Conservation (phyloP, 2,797 vertebrate genomes). For the Vipera latastei region DNA sequence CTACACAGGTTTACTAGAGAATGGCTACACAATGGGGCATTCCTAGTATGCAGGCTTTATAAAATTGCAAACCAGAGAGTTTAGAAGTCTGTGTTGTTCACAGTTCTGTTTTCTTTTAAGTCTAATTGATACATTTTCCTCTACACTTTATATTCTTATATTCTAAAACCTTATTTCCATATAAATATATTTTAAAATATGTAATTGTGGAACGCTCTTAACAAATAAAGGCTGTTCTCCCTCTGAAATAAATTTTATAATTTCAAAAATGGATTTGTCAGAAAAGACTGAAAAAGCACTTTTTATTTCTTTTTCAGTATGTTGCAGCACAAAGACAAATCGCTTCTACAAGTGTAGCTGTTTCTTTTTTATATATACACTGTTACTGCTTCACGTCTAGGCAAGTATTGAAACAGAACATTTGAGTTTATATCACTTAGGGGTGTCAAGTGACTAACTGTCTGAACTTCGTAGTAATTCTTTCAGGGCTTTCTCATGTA, state of each 20-base stretch:
- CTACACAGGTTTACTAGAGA: not conserved
- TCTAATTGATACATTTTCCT: not conserved
- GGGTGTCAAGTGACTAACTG: not conserved
- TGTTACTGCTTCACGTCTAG: constrained; percentile 73
- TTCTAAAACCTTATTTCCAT: not conserved
- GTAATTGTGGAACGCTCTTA: not conserved
- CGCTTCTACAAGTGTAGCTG: constrained; percentile 77
- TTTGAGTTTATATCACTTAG: not conserved
- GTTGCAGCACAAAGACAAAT: constrained; percentile 76
- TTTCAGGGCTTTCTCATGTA: not conserved
- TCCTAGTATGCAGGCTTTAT: not conserved
- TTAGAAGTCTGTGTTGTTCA: not conserved
- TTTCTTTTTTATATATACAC: constrained; percentile 69
- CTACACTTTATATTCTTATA: not conserved
- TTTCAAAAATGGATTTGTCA: not conserved
- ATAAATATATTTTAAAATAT: not conserved
- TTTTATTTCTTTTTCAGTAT: constrained; percentile 65
- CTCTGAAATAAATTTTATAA: not conserved
- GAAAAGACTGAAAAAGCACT: constrained; percentile 32
- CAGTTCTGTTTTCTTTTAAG: not conserved
- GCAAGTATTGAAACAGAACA: constrained; percentile 65
- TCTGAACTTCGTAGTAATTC: not conserved
- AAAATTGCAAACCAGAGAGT: not conserved
- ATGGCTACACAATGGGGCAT: not conserved
- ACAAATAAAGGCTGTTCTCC: not conserved